Evolutionary conservation across 1,140 invertebrate genomes (phyloP).

Genomic region (Monochamus saltuarius): DNA sequence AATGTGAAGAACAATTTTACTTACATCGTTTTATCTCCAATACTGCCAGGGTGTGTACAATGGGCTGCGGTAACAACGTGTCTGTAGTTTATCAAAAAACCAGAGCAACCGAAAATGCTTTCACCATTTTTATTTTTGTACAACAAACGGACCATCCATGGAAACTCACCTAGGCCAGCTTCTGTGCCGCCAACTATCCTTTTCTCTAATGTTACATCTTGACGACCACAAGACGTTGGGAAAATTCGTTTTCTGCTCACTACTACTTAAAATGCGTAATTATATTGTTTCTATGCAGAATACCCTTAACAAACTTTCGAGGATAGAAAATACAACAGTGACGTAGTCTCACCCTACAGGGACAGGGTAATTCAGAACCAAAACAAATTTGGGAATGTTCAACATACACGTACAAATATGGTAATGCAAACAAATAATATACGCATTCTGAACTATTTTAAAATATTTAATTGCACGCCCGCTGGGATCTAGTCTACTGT

Average conservation of each 20-base stretch:
- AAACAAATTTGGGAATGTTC: too few relatives aligned
- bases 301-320: too few relatives aligned
- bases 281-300: too few relatives aligned
- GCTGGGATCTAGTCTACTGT: too few relatives aligned
- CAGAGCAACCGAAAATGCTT: constrained; percentile 53
- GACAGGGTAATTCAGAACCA: too few relatives aligned
- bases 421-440: too few relatives aligned
- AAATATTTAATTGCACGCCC: too few relatives aligned
- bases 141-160: constrained; percentile 49
- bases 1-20: too few relatives aligned
- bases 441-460: too few relatives aligned
- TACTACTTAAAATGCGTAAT: neutral
- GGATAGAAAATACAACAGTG: too few relatives aligned
- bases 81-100: constrained; percentile 52
- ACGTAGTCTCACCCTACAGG: too few relatives aligned
- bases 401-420: too few relatives aligned
- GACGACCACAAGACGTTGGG: constrained; percentile 40
- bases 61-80: constrained; percentile 60
- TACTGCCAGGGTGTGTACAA: constrained; percentile 47
- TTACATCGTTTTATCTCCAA: neutral
- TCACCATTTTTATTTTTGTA: constrained; percentile 33
- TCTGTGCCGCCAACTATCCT: constrained; percentile 46
- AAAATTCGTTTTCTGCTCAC: constrained; percentile 13
- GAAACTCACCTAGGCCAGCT: constrained; percentile 57
- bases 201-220: constrained; percentile 30